Evolutionary conservation across 2,113 vertebrate species (phyloP).

Genomic region (human (Homo sapiens)): DNA sequence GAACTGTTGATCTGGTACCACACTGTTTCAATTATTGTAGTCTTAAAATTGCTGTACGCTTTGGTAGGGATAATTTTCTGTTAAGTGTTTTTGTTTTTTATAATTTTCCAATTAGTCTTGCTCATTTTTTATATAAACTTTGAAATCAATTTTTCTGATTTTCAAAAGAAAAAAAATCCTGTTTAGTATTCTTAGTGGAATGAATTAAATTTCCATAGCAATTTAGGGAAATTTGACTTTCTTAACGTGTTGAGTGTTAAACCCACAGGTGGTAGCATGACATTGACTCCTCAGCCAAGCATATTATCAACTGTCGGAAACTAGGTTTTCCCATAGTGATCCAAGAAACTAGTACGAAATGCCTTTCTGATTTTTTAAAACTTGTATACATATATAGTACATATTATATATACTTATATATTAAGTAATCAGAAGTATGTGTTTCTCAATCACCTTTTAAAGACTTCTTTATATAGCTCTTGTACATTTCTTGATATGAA

Average conservation of each 20-base stretch:
- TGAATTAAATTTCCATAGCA: conserved; percentile 1
- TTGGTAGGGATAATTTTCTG: neutral
- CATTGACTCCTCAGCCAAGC: neutral
- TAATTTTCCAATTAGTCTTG: neutral
- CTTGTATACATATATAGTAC: neutral
- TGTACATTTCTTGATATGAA: neutral
- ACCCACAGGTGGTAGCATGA: neutral
- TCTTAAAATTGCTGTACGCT: neutral
- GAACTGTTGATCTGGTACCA: neutral
- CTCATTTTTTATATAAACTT: neutral
- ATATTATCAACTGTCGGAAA: neutral
- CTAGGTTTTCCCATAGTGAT: neutral
- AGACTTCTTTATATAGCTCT: neutral
- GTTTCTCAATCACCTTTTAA: neutral
- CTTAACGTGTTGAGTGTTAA: neutral
- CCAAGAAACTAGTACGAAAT: neutral
- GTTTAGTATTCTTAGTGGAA: neutral
- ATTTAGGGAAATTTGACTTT: neutral
- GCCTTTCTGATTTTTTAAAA: neutral
- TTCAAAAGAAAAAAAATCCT: neutral
- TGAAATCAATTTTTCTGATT: conserved; percentile 3
- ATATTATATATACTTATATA: too few relatives aligned
- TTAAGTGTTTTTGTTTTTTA: neutral
- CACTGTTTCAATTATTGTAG: neutral
- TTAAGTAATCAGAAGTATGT: neutral